Conservation (phyloP, 2,113 vertebrate genomes). For the Anas platyrhynchos region DNA sequence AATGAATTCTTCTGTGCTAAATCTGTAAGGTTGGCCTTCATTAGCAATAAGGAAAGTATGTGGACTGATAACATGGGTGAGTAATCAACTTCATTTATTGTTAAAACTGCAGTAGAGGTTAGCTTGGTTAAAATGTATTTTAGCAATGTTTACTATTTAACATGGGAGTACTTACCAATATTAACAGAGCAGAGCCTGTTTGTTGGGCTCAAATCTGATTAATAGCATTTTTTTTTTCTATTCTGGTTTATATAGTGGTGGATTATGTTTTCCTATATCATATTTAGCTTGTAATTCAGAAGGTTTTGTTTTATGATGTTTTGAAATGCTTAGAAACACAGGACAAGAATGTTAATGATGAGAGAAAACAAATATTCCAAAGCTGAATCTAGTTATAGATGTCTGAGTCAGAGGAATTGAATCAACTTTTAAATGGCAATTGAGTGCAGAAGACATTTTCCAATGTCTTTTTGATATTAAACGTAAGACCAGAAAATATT, state of each 20-base stretch:
- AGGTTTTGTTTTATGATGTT: neutral
- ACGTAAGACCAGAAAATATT: neutral
- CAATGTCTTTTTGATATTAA: neutral
- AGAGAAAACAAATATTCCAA: neutral
- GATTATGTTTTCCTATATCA: neutral
- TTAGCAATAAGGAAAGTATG: neutral
- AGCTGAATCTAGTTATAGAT: neutral
- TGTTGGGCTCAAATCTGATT: neutral
- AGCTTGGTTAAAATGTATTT: neutral
- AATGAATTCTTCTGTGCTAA: neutral
- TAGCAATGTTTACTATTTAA: neutral
- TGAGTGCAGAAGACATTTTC: neutral
- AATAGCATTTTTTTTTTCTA: neutral
- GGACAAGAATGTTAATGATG: neutral
- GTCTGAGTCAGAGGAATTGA: neutral
- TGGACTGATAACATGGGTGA: neutral
- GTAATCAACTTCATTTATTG: neutral
- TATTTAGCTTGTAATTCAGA: rapidly evolving
- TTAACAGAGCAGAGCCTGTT: neutral
- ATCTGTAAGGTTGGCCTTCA: rapidly evolving
- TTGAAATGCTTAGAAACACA: neutral
- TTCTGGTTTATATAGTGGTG: neutral
- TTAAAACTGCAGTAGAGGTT: neutral
- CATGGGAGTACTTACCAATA: neutral
- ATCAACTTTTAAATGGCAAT: neutral